Percentiles rank a stretch among this genome's conserved stretches.
These are phyloP conservation scores for Chloroclystis v-ata DNA, from an alignment of 2,888 invertebrate species.

Conservation along the genomic window DNA sequence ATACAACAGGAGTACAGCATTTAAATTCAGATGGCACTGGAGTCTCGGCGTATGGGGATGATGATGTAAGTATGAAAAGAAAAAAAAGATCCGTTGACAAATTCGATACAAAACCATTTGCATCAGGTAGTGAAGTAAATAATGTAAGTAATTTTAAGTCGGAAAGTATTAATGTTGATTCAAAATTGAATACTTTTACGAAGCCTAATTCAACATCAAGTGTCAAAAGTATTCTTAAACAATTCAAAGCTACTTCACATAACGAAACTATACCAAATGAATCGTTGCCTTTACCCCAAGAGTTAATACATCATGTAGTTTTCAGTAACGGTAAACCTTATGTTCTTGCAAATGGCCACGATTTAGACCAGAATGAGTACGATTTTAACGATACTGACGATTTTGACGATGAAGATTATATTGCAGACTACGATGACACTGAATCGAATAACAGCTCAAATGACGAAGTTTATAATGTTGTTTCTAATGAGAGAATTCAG, in stretches of 20 bases:
- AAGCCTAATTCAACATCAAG: background rate
- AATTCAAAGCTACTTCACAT: background rate
- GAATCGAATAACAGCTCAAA: slow-evolving; percentile 17
- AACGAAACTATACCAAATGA: slow-evolving; percentile 18
- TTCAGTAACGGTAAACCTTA: slow-evolving; percentile 13
- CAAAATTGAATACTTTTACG: too few relatives aligned
- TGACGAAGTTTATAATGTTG: slow-evolving; percentile 24
- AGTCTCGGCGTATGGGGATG: slow-evolving; percentile 59
- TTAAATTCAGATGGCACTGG: slow-evolving; percentile 59
- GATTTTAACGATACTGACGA: slow-evolving; percentile 15
- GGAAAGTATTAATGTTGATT: too few relatives aligned
- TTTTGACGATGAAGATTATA: slow-evolving; percentile 32
- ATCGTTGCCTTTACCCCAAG: slow-evolving; percentile 39
- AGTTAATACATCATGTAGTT: slow-evolving; percentile 35
- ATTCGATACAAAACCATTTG: slow-evolving; percentile 50
- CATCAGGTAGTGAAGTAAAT: slow-evolving; percentile 29
- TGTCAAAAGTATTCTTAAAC: background rate
- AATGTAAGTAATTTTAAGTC: background rate
- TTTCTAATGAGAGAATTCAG: slow-evolving; percentile 10
- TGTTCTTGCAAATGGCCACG: slow-evolving; percentile 6
- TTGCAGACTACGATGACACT: slow-evolving; percentile 10
- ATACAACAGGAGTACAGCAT: slow-evolving; percentile 58
- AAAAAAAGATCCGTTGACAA: slow-evolving; percentile 35
- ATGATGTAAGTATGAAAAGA: slow-evolving; percentile 65
- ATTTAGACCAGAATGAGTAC: slow-evolving; percentile 1